These are phyloP conservation scores for Pseudopleuronectes americanus DNA, from an alignment of 2,797 vertebrate species.

Conservation along the genomic window DNA sequence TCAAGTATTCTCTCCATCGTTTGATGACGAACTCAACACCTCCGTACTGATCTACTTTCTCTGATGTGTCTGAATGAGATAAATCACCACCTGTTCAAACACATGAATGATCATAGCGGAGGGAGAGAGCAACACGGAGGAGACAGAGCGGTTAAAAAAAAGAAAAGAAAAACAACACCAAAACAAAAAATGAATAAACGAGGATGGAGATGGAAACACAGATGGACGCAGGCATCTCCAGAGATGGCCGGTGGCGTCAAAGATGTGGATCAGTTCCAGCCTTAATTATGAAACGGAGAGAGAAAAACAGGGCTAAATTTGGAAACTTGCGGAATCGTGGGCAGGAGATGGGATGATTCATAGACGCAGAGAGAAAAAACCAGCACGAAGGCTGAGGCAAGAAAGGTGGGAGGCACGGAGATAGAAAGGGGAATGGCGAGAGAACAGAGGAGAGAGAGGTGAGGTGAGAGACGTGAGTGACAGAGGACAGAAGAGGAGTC, in stretches of 20 bases:
- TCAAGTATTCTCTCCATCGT: not conserved
- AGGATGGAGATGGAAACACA: conserved; percentile 41
- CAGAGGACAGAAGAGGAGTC: conserved; percentile 28
- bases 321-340: conserved; percentile 56
- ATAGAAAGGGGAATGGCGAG: conserved; percentile 3
- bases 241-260: conserved; percentile 52
- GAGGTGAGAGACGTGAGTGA: conserved; percentile 7
- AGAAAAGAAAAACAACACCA: not conserved
- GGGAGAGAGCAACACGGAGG: conserved; percentile 5
- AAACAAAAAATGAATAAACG: not conserved
- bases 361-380: conserved; percentile 33
- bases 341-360: conserved; percentile 66
- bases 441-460: conserved; percentile 15
- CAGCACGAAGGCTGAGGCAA: conserved; percentile 25
- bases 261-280: conserved; percentile 50
- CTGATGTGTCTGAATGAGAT: conserved; percentile 7
- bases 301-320: conserved; percentile 65
- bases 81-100: conserved; percentile 30
- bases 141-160: not conserved
- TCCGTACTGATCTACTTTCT: not conserved
- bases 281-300: conserved; percentile 22
- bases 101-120: not conserved
- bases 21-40: not conserved
- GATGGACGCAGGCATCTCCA: conserved; percentile 63
- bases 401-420: conserved; percentile 21